Evolutionary conservation across 2,113 vertebrate genomes (phyloP).

Genomic region (Stigmatopora argus): DNA sequence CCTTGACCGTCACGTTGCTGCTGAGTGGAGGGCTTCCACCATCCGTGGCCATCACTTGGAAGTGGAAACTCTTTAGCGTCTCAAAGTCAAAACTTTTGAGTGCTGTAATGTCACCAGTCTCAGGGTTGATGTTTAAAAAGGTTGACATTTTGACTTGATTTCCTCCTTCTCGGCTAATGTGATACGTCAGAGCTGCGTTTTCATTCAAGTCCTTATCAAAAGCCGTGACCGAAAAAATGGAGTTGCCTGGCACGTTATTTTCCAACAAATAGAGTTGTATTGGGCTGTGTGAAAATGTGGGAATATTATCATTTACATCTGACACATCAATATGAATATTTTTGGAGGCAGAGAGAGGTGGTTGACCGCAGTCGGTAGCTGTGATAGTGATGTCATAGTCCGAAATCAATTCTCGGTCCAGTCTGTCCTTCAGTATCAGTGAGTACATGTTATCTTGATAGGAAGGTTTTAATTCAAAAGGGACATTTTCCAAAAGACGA

Average conservation of each 20-base stretch:
- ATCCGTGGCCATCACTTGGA: slow-evolving; percentile 11
- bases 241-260: slow-evolving; percentile 42
- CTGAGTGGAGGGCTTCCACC: slow-evolving; percentile 2
- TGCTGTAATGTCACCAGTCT: slow-evolving; percentile 35
- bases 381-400: too few relatives aligned
- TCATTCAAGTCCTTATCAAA: slow-evolving; percentile 35
- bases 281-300: slow-evolving; percentile 1
- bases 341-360: too few relatives aligned
- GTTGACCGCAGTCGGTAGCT: too few relatives aligned
- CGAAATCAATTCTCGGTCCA: too few relatives aligned
- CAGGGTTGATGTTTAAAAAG: not conserved
- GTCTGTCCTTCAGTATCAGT: too few relatives aligned
- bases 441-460: too few relatives aligned
- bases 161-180: slow-evolving; percentile 30
- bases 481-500: too few relatives aligned
- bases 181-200: slow-evolving; percentile 47
- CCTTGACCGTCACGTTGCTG: slow-evolving; percentile 16
- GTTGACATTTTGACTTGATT: too few relatives aligned
- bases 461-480: too few relatives aligned
- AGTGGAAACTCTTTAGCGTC: slow-evolving; percentile 29
- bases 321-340: slow-evolving; percentile 31
- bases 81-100: slow-evolving; percentile 56
- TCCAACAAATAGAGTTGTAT: slow-evolving; percentile 48
- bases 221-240: slow-evolving; percentile 46
- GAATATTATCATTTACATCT: slow-evolving; percentile 60